Evolutionary conservation across 2,797 vertebrate genomes (phyloP).

Genomic region (Nannoperca australis): DNA sequence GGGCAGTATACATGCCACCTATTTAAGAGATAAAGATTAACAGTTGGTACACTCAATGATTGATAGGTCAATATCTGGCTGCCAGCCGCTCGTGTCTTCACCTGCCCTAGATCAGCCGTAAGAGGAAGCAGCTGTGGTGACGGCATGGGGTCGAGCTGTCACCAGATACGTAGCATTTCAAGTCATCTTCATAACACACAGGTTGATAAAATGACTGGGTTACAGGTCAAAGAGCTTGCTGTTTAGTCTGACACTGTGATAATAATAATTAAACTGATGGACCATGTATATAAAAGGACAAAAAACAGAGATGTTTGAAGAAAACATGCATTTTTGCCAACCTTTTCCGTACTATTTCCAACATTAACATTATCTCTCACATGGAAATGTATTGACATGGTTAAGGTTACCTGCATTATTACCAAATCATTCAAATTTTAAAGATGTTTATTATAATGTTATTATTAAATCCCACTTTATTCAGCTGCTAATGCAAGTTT

Average conservation of each 20-base stretch:
- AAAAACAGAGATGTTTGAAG: neutral
- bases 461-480: neutral
- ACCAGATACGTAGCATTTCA: constrained; percentile 55
- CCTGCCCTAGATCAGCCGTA: constrained; percentile 68
- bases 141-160: constrained; percentile 54
- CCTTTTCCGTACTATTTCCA: neutral
- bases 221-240: constrained; percentile 35
- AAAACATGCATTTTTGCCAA: neutral
- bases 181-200: constrained; percentile 53
- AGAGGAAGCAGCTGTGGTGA: constrained; percentile 76
- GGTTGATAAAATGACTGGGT: constrained; percentile 47
- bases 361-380: neutral
- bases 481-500: neutral
- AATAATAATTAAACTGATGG: constrained; percentile 6
- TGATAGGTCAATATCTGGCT: constrained; percentile 55
- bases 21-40: constrained; percentile 29
- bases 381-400: neutral
- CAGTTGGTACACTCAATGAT: constrained; percentile 47
- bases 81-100: constrained; percentile 48
- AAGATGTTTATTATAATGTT: too few species aligned
- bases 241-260: constrained; percentile 35
- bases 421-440: neutral
- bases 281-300: neutral
- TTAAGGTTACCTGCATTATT: neutral
- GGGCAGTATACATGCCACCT: constrained; percentile 28